Base-by-base conservation (phyloP, 2,113 vertebrate genomes). In the Spea bombifrons region DNA sequence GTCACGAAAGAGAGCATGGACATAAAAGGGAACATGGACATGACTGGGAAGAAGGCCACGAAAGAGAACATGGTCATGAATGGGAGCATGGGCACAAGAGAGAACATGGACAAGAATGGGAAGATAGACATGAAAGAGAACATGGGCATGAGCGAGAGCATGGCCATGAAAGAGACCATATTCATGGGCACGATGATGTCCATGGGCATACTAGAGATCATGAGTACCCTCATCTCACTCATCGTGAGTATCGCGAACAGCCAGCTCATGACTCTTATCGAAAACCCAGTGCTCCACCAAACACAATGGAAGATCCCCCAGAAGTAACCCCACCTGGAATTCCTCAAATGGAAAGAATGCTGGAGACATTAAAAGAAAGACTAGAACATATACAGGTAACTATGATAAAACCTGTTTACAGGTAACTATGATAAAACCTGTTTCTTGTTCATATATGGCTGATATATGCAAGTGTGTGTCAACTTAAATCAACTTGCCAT, bases 371-470 rank as follows among this genome's bases (percentile, higher is more conserved):
- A 43, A 94, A 93, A 85, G 90, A 94, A 73, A 85, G 92, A 73
- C 87, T 94, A 84, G 87, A 90, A 67, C 92, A 88, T 75, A 82
- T 94, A 57, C 92, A 94, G 93, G 94, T 94, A 87, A 59, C 9
- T 59, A 13, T 12, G 10, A 59, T 59, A 59, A 52, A 7, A 52
- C 50, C 50, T 7, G 50, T 7, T 52, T 52, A 10, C 50, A 52
- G 50, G 10, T 52, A 1, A 1, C 5, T 52, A 10, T 52, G 50
- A 52, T 52, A 7, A 52, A 52, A 10, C n/a, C 5, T 53, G 55
- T 59, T 59, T 59, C 12, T 59, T 30, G 30, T 30, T 30, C 30
- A 30, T 30, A 30, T 30, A 30, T 30, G 30, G 30, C 30, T 30
- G 30, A 30, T 30, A 30, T 30, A 30, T 30, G 30, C 30, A 30